These are phyloP conservation scores for Strigamia maritima DNA, from an alignment of 2,888 invertebrate species.

Conservation along the genomic window DNA sequence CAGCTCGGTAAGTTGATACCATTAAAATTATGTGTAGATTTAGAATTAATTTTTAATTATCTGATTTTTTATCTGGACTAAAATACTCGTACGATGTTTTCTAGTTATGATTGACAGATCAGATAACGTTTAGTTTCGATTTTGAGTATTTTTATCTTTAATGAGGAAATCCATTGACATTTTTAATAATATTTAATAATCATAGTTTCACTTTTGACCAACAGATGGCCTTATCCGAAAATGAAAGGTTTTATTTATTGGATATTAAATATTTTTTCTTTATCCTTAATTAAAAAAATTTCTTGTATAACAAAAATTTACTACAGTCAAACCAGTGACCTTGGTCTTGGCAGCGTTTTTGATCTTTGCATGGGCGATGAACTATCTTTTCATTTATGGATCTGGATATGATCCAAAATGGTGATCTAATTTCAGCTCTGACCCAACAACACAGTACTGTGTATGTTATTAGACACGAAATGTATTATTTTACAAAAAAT, in stretches of 20 bases:
- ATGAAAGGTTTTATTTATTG: not conserved
- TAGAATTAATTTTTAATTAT: not conserved
- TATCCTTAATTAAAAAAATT: not conserved
- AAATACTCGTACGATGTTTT: no score
- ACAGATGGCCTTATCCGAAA: not conserved
- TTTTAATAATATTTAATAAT: not conserved
- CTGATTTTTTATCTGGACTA: no score
- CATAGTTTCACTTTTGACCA: not conserved
- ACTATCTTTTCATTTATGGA: not conserved
- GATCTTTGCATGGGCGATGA: not conserved
- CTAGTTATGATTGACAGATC: no score
- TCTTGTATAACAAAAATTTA: not conserved
- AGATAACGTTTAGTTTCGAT: no score
- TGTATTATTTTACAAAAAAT: no score
- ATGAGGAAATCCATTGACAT: not conserved
- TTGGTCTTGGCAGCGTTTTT: not conserved
- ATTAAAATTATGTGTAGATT: not conserved
- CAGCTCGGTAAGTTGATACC: not conserved
- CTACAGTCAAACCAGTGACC: not conserved
- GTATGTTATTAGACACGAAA: not conserved
- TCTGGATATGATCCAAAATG: not conserved
- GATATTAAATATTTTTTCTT: not conserved
- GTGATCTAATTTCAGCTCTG: not conserved
- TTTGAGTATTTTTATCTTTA: no score
- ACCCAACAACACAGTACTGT: not conserved